A percentile compares a stretch with the other conserved stretches of the same genome.
Conservation (phyloP, 1,140 invertebrate genomes). For the Probaryconus sp. region DNA sequence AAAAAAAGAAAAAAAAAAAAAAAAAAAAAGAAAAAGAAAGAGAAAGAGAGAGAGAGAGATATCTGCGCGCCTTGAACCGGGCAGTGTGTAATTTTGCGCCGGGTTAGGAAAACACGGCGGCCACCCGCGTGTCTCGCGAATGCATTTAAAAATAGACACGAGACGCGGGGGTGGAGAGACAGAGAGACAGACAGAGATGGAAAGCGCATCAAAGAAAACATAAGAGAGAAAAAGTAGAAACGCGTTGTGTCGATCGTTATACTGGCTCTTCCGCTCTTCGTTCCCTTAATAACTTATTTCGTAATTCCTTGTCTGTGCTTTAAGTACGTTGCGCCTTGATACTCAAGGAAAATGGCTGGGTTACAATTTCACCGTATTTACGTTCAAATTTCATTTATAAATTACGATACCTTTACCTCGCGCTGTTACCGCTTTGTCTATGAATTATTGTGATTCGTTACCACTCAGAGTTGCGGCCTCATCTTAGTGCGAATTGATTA, state of each 20-base stretch:
- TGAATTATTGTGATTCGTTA: too few species aligned
- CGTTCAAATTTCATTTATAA: constrained; percentile 22
- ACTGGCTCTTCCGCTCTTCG: constrained; percentile 49
- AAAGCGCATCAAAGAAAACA: constrained; percentile 31
- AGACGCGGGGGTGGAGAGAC: constrained; percentile 54
- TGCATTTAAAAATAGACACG: constrained; percentile 77
- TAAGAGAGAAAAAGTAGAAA: constrained; percentile 35
- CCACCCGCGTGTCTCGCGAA: constrained; percentile 78
- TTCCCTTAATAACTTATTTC: constrained; percentile 57
- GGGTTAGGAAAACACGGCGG: constrained; percentile 78
- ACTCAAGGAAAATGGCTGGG: constrained; percentile 31
- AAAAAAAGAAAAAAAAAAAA: constrained; percentile 32
- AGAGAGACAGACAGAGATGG: constrained; percentile 45
- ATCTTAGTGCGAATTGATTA: too few species aligned
- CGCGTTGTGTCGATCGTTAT: constrained; percentile 53
- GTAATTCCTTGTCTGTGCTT: constrained; percentile 47
- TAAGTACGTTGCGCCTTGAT: constrained; percentile 46
- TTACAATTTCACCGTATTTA: constrained; percentile 34
- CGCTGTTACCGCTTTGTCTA: background rate
- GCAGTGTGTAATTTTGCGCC: constrained; percentile 79
- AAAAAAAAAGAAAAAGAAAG: constrained; percentile 22
- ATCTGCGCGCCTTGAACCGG: constrained; percentile 67
- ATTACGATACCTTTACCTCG: background rate
- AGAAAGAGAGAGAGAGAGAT: constrained; percentile 49
- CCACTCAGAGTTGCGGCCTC: too few species aligned